A percentile compares a stretch with the other conserved stretches of the same genome.
phyloP scores from a whole-genome alignment of 2,113 vertebrate species.

The Sarotherodon lohbergeri region DNA sequence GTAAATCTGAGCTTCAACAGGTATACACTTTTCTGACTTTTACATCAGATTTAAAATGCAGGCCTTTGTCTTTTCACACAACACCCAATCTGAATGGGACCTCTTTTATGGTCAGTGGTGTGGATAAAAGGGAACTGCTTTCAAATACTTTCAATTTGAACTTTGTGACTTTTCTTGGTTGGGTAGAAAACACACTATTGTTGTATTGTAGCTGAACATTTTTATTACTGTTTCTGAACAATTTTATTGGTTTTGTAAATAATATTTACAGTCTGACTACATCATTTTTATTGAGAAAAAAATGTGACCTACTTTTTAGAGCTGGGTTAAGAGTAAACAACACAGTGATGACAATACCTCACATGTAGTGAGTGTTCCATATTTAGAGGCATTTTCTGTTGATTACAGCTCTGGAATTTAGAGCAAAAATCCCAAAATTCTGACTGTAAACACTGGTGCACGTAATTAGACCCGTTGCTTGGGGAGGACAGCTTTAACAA shows the following conservation, averaged over 20 bases:
- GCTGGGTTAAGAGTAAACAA: neutral
- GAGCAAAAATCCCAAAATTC: neutral
- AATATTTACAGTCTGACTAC: neutral
- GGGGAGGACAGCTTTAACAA: neutral
- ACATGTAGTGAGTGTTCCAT: neutral
- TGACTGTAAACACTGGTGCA: neutral
- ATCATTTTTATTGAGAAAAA: neutral
- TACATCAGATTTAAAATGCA: neutral
- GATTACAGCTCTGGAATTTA: neutral
- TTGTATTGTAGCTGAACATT: accelerated
- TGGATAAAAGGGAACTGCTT: neutral
- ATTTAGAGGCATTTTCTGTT: neutral
- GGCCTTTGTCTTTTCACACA: neutral
- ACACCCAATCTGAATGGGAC: neutral
- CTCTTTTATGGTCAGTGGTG: neutral
- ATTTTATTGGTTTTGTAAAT: neutral
- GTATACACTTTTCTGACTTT: neutral
- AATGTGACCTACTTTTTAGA: neutral
- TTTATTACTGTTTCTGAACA: neutral
- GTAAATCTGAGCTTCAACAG: neutral
- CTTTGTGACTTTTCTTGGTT: neutral
- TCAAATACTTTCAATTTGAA: neutral
- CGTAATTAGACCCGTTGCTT: neutral
- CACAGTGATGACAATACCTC: neutral
- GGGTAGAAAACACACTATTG: neutral